A percentile compares a stretch with the other conserved stretches of the same genome.
Conservation (phyloP, 53 echinoderm and acorn worm species). For the Crossaster papposus region DNA sequence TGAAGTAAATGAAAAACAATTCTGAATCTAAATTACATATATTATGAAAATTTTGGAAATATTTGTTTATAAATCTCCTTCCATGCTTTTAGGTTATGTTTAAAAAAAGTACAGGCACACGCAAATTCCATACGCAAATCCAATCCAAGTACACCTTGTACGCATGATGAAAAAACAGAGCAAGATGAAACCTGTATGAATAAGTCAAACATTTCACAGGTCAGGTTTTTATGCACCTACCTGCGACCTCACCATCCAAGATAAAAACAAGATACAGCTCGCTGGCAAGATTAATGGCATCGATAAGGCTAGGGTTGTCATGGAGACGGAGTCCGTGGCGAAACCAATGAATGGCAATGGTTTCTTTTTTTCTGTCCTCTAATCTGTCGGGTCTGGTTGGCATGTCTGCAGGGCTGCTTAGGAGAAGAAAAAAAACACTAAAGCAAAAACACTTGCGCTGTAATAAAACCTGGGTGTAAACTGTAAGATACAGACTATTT, state of each 20-base stretch:
- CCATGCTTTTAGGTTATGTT: no score
- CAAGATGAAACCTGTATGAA: no score
- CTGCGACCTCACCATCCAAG: constrained; percentile 88
- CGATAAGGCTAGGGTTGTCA: constrained; percentile 87
- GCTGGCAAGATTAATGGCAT: constrained; percentile 64
- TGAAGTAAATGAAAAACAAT: not conserved
- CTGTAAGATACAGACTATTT: no score
- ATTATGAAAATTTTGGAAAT: not conserved
- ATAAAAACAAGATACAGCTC: constrained; percentile 88
- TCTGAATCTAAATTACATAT: not conserved
- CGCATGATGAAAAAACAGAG: no score
- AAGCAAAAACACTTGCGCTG: not conserved
- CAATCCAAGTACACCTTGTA: no score
- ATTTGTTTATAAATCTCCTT: not conserved
- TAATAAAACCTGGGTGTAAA: no score
- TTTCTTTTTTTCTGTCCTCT: not conserved
- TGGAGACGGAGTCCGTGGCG: constrained; percentile 97
- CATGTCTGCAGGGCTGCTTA: constrained; percentile 17
- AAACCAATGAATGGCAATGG: constrained; percentile 78
- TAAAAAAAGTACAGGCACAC: no score
- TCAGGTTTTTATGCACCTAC: constrained; percentile 42
- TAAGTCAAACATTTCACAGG: no score
- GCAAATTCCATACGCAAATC: no score
- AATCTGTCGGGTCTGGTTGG: not conserved
- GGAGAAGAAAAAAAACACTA: not conserved